Conservation (phyloP, 2,113 vertebrate species). For the Myrmecobius fasciatus region DNA sequence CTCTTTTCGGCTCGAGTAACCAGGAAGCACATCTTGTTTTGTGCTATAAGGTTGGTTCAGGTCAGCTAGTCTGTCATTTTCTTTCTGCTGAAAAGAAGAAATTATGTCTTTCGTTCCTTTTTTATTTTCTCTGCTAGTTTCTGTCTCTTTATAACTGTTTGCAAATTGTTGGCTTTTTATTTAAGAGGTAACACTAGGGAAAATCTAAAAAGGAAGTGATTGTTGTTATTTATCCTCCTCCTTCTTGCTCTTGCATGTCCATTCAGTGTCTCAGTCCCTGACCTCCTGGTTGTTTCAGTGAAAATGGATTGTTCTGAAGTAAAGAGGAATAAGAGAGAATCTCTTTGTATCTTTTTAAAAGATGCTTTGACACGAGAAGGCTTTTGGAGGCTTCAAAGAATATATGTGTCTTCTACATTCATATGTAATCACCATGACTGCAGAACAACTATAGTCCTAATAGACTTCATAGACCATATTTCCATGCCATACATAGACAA, state of each 20-base stretch:
- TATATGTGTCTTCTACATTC: neutral
- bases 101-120: constrained; percentile 5
- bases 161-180: neutral
- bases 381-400: neutral
- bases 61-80: constrained; percentile 63
- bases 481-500: neutral
- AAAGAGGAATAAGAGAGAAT: neutral
- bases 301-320: neutral
- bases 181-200: neutral
- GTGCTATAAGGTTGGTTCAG: constrained; percentile 3
- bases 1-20: constrained; percentile 20
- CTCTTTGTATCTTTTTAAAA: neutral
- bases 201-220: neutral
- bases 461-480: neutral
- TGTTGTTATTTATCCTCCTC: neutral
- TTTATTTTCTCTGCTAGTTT: neutral
- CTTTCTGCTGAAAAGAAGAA: constrained; percentile 55
- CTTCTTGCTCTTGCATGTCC: neutral
- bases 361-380: neutral
- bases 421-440: neutral
- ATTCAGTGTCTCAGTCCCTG: neutral
- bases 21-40: constrained; percentile 35
- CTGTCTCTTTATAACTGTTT: constrained; percentile 45
- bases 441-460: neutral
- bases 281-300: neutral